Evolutionary conservation across 2,888 invertebrate genomes (phyloP), one percentile per base, ranked within the genome.

Genomic region (Caradrina kadenii): DNA sequence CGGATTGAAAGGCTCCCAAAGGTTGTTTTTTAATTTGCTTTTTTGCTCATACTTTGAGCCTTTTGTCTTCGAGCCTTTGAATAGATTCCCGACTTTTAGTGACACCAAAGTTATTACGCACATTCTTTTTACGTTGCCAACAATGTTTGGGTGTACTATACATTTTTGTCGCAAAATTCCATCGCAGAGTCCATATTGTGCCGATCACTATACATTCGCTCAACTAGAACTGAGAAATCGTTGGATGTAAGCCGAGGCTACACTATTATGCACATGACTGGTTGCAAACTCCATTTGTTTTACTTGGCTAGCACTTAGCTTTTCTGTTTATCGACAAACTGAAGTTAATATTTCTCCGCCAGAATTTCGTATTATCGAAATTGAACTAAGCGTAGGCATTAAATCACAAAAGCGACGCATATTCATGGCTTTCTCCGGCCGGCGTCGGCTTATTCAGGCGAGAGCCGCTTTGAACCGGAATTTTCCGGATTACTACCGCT

Each of bases 1-100:
- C 69, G 74, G 76, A 81, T 84, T 82, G 84, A 87, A 88, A 83
- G 75, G 79, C 74, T 63, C 31, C 63, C 74, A 67, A 69, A 68
- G 80, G 79, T 80, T 84, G 83, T 87, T 87, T 87, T 86, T 87
- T 86, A 82, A 87, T 85, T 88, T 85, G 80, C 82, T 77, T 84
- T 85, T 87, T 81, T 71, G 74, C 69, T 71, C 78, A 80, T 82
- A 82, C 81, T 76, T 82, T 69, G 71, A 73, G 76, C 73, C 82
- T 82, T 85, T 88, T 87, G 83, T 87, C 75, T 81, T 76, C 52
- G 53, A 72, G 39, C 53, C 59, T 81, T 69, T 75, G 74, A 81
- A 81, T 73, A 76, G 62, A 66, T 55, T 63, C 21, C 60, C 48
- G 61, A 65, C 74, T 78, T 75, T 80, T 73, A 79, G 79, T 76